Evolutionary conservation across 2,113 vertebrate genomes (phyloP), one percentile per base, ranked within the genome.

Genomic region (Lophius piscatorius): DNA sequence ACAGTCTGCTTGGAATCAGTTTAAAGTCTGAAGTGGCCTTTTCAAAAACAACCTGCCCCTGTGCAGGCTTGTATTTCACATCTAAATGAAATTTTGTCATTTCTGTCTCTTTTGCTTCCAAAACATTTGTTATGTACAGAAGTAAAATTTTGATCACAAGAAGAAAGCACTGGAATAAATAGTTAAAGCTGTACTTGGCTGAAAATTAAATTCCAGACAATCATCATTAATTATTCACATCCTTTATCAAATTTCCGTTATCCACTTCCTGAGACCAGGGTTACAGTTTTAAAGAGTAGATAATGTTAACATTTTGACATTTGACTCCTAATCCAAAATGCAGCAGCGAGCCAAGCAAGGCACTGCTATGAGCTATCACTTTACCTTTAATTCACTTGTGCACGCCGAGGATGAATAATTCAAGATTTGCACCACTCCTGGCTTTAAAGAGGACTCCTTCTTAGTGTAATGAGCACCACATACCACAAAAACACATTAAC

Each of bases 331-430:
- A 46, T 65, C 49, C 60, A 90, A 89, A 86, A 91, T 89, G 79
- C 68, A 85, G 78, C 73, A 83, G 86, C 41, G 47, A 80, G 69
- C 65, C 70, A 52, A 75, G 63, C 26, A 17, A 63, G 60, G 38
- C 40, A 22, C 36, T 9, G 50, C 77, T 52, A 54, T 40, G 68
- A 49, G 57, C 66, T 82, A 91, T 91, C 89, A 28, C 68, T 82
- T 92, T 91, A 90, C 90, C 70, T 84, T 83, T 84, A 88, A 88
- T 88, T 84, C 80, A 82, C 55, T 39, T 21, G 54, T 34, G 38
- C 55, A 24, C 78, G 86, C 57, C 48, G 39, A 9, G 34, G 38
- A 84, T 91, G 59, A 87, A 92, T 90, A 74, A 90, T 90, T 89
- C 64, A 91, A 12, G 28, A 24, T 17, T 35, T 39, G 49, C 57